Base-by-base conservation (phyloP, 2,797 vertebrate genomes). In the Takifugu ocellatus region DNA sequence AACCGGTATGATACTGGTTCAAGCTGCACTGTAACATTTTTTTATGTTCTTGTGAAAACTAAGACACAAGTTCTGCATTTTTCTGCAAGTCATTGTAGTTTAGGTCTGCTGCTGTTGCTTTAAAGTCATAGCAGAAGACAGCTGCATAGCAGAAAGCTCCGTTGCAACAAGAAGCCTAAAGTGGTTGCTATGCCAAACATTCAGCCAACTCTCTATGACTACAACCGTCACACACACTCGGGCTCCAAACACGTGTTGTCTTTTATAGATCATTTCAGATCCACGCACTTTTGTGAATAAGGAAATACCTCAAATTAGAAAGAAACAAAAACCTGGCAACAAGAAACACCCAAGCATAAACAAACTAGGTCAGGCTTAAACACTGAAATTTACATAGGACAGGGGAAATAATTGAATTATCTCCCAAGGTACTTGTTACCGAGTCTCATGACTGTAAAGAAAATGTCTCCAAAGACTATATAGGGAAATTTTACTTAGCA, bases 111-210 rank as follows among this genome's bases (percentile, higher is more conserved):
- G 3, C 49, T 54, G 66, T 48, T 21, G 12, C 75, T 85, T 79
- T 70, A 72, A 63, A 70, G 33, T 54, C 61, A 51, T 52, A 59
- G 43, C 25, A 54, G 59, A 59, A 65, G 64, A 85, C 79, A 84
- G 81, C 81, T 84, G 83, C 70, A 52, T 9, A 51, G 51, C 63
- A 72, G 74, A 70, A 70, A 72, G 70, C 59, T 51, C 51, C 45
- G n/a, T 61, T 16, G 65, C 73, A 88, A 86, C 66, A 68, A 79
- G 74, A 77, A 72, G 71, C 71, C 68, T 65, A 58, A 54, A 72
- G 66, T 57, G 16, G 81, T 76, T 72, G 72, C 82, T 67, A 83
- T 85, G 78, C 68, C 74, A 76, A 77, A 81, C 68, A 82, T 73
- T 72, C 63, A 57, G 44, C 48, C 12, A 51, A 12, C 53, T 66